A percentile compares a stretch with the other conserved stretches of the same genome.
These are phyloP conservation scores for Limulus polyphemus DNA, from an alignment of 2,888 invertebrate genomes.

Conservation along the genomic window DNA sequence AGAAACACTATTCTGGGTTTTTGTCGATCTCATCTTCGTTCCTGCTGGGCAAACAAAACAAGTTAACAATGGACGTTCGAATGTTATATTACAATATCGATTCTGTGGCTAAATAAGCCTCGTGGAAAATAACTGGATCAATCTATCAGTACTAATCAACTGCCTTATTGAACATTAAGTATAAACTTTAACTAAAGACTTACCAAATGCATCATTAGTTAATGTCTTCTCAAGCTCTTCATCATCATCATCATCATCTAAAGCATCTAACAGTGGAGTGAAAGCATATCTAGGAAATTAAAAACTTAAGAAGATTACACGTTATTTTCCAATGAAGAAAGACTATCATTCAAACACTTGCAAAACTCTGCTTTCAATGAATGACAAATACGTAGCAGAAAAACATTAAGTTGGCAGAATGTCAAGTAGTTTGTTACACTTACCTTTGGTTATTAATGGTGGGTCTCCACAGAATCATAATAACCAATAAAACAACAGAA, in stretches of 20 bases:
- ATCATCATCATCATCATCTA: constrained; percentile 59
- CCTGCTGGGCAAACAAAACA: constrained; percentile 30
- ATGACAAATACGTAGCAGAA: too few relatives aligned
- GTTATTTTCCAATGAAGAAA: too few relatives aligned
- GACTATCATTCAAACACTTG: too few relatives aligned
- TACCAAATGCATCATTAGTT: constrained; percentile 66
- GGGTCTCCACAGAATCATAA: constrained; percentile 91
- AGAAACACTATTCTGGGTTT: constrained; percentile 21
- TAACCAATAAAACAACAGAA: constrained; percentile 69
- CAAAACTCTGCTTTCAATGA: too few relatives aligned
- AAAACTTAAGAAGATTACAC: not conserved
- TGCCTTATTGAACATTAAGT: too few relatives aligned
- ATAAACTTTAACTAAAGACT: constrained; percentile 13
- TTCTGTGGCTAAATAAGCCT: too few relatives aligned
- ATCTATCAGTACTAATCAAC: too few relatives aligned
- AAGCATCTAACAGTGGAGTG: constrained; percentile 76
- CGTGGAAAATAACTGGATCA: too few relatives aligned
- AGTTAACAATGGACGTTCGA: too few relatives aligned
- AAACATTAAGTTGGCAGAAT: too few relatives aligned
- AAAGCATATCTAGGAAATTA: constrained; percentile 54
- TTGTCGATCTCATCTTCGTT: constrained; percentile 34
- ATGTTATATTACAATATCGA: too few relatives aligned
- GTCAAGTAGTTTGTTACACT: not conserved
- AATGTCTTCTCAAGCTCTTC: constrained; percentile 48
- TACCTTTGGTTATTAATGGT: constrained; percentile 89